These are phyloP conservation scores for Schizaphis graminum DNA, from an alignment of 2,888 invertebrate species.

Conservation along the genomic window DNA sequence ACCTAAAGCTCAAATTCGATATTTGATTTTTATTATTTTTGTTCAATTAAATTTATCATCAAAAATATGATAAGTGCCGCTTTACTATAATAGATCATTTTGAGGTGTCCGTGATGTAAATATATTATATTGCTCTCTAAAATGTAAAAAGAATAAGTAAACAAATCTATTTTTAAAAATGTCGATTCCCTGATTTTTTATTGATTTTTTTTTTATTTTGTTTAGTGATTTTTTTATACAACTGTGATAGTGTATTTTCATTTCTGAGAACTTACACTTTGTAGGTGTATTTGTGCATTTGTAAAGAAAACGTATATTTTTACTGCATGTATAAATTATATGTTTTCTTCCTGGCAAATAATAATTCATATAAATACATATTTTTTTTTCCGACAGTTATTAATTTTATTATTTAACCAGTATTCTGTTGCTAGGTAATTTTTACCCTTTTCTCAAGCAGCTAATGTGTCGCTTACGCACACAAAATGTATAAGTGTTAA, in stretches of 20 bases:
- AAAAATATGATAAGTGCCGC: slow-evolving; percentile 12
- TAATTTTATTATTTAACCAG: slow-evolving; percentile 42
- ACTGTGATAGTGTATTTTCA: slow-evolving; percentile 65
- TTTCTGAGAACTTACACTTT: slow-evolving; percentile 34
- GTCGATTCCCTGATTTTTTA: slow-evolving; percentile 20
- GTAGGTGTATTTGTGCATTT: slow-evolving; percentile 38
- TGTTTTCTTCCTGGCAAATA: slow-evolving; percentile 27
- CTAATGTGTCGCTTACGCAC: slow-evolving; percentile 37
- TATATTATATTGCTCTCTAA: slow-evolving; percentile 57
- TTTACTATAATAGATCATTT: slow-evolving; percentile 42
- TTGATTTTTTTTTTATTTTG: slow-evolving; percentile 31
- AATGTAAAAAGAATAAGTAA: slow-evolving; percentile 31
- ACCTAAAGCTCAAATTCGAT: slow-evolving; percentile 57
- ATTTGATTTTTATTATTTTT: slow-evolving; percentile 32
- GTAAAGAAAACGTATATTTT: slow-evolving; percentile 33
- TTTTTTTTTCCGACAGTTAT: not conserved
- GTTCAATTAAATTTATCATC: slow-evolving; percentile 15
- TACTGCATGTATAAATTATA: not conserved
- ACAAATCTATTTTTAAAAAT: slow-evolving; percentile 51
- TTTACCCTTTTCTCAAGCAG: slow-evolving; percentile 32
- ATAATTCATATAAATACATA: not conserved
- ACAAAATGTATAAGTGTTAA: slow-evolving; percentile 1
- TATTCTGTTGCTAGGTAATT: slow-evolving; percentile 56
- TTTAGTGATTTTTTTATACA: slow-evolving; percentile 59
- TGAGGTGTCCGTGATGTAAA: slow-evolving; percentile 42